Conservation (phyloP, 2,888 invertebrate species). For the Leptinotarsa tumamoca region DNA sequence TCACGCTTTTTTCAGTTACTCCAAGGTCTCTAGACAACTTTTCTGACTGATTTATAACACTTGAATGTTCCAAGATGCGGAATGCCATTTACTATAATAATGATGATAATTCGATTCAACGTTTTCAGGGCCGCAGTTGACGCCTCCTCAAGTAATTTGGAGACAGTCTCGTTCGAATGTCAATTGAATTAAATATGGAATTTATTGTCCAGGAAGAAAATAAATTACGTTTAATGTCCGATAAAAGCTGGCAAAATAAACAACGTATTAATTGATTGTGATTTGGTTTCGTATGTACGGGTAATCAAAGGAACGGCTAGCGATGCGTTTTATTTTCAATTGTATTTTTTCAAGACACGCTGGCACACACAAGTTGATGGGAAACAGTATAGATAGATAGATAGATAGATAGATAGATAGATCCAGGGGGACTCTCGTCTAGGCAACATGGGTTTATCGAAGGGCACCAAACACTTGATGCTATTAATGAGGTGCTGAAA, state of each 20-base stretch:
- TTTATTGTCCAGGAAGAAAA: constrained; percentile 17
- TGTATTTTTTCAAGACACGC: not conserved
- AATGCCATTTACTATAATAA: not conserved
- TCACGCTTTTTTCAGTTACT: not conserved
- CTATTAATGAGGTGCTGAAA: too few relatives aligned
- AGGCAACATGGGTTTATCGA: too few relatives aligned
- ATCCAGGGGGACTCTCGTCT: too few relatives aligned
- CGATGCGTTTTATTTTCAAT: not conserved
- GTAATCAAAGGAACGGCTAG: not conserved
- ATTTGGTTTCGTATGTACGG: not conserved
- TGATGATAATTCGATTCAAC: constrained; percentile 2
- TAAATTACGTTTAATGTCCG: constrained; percentile 11
- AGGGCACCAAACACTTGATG: too few relatives aligned
- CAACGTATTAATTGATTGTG: not conserved
- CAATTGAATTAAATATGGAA: constrained; percentile 16
- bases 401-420: too few relatives aligned
- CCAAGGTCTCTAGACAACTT: constrained; percentile 1
- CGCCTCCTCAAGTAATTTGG: constrained; percentile 10
- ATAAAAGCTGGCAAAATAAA: not conserved
- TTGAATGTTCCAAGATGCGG: not conserved
- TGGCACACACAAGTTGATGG: too few relatives aligned
- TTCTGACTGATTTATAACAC: not conserved
- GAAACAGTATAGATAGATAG: too few relatives aligned
- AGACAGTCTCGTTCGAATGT: not conserved
- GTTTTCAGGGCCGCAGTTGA: not conserved